A percentile compares a stretch with the other conserved stretches of the same genome.
phyloP scores from a whole-genome alignment of 2,888 invertebrate genomes.

The Disparrhopalites patrizii region DNA sequence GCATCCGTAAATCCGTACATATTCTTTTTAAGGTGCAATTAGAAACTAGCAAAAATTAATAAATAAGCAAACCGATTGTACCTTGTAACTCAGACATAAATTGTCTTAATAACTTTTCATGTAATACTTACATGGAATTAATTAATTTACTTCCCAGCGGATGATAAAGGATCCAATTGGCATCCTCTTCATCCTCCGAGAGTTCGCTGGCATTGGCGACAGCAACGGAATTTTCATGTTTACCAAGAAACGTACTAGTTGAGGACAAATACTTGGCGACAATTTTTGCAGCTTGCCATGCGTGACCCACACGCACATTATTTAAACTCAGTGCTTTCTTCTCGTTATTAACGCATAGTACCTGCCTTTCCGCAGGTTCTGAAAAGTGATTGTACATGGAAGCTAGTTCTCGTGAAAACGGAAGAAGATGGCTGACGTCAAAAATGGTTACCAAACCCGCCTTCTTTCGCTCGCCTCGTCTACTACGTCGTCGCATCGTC shows the following conservation, averaged over 20 bases:
- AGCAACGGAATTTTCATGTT: neutral
- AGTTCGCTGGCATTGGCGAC: constrained; percentile 11
- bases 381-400: constrained; percentile 62
- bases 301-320: constrained; percentile 29
- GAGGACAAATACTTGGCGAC: constrained; percentile 28
- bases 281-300: constrained; percentile 43
- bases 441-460: constrained; percentile 67
- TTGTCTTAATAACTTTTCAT: too few relatives aligned
- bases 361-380: constrained; percentile 24
- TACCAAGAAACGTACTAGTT: neutral
- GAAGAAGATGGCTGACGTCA: constrained; percentile 69
- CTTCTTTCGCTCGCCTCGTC: constrained; percentile 49
- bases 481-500: constrained; percentile 23
- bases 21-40: too few relatives aligned
- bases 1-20: too few relatives aligned
- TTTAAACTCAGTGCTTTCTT: constrained; percentile 31
- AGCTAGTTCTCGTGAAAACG: constrained; percentile 74
- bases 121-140: constrained; percentile 71
- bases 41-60: constrained; percentile 41
- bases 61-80: neutral
- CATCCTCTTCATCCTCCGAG: constrained; percentile 61
- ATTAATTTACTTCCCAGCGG: constrained; percentile 82
- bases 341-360: constrained; percentile 36
- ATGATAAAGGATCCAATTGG: constrained; percentile 70
- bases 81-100: neutral